Percentiles rank a stretch among this genome's conserved stretches.
These are phyloP conservation scores for Microchrysa polita DNA, from an alignment of 2,888 invertebrate species.

Conservation along the genomic window DNA sequence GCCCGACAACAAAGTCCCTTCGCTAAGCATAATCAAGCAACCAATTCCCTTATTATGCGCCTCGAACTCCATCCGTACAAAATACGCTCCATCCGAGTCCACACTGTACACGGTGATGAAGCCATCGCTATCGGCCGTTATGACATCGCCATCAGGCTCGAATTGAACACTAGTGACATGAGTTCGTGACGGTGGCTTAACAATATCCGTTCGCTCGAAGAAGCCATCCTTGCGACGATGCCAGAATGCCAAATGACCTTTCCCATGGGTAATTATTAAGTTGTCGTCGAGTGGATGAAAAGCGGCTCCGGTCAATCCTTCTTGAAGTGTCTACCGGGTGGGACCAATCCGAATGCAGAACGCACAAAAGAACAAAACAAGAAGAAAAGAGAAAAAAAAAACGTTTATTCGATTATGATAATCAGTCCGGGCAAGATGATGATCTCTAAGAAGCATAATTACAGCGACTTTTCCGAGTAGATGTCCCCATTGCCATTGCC, in stretches of 20 bases:
- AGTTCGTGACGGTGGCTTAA: conserved; percentile 87
- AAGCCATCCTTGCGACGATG: conserved; percentile 90
- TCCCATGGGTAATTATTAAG: conserved; percentile 89
- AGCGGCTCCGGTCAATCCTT: conserved; percentile 86
- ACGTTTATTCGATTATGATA: conserved; percentile 21
- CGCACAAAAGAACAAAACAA: conserved; percentile 6
- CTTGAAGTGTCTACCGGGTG: conserved; percentile 85
- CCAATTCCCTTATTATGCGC: conserved; percentile 89
- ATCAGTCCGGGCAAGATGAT: background rate
- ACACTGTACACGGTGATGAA: conserved; percentile 91
- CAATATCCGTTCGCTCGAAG: conserved; percentile 88
- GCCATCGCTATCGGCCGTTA: conserved; percentile 91
- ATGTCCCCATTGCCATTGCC: conserved; percentile 96
- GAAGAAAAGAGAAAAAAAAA: background rate
- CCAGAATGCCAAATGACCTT: conserved; percentile 93
- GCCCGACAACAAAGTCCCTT: conserved; percentile 89
- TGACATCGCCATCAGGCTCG: conserved; percentile 90
- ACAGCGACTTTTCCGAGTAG: conserved; percentile 94
- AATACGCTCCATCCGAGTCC: conserved; percentile 88
- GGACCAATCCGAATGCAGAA: too few relatives aligned
- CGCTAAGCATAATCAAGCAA: conserved; percentile 86
- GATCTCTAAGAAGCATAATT: conserved; percentile 63
- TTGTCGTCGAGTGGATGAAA: conserved; percentile 94
- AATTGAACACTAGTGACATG: conserved; percentile 89
- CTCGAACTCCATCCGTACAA: conserved; percentile 88